A percentile compares a stretch with the other conserved stretches of the same genome.
Evolutionary conservation across 2,797 vertebrate genomes (phyloP).

Genomic region (Hapalemur alaotrensis): DNA sequence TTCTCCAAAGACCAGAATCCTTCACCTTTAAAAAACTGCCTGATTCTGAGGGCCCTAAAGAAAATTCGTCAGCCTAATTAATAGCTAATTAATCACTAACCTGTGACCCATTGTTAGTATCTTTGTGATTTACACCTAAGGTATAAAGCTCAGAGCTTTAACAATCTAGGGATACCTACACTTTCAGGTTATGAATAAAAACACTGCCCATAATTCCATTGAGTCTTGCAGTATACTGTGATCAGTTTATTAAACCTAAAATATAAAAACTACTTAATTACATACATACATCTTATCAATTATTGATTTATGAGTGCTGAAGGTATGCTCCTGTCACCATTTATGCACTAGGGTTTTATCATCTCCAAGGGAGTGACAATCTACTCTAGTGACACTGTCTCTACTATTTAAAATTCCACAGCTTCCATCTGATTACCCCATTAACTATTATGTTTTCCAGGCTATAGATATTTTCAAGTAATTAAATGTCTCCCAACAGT

Average conservation of each 20-base stretch:
- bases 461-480: slow-evolving; percentile 82
- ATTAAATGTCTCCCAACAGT: slow-evolving; percentile 83
- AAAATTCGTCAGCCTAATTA: neutral
- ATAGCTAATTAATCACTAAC: neutral
- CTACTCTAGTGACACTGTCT: slow-evolving; percentile 71
- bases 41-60: neutral
- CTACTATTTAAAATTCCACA: slow-evolving; percentile 82
- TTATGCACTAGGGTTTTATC: slow-evolving; percentile 80
- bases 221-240: slow-evolving; percentile 70
- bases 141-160: slow-evolving; percentile 42
- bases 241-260: slow-evolving; percentile 80
- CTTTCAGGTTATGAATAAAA: slow-evolving; percentile 74
- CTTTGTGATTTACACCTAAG: neutral
- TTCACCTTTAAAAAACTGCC: neutral
- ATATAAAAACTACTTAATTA: slow-evolving; percentile 81
- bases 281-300: slow-evolving; percentile 80
- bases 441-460: slow-evolving; percentile 84
- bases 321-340: slow-evolving; percentile 74
- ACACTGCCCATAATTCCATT: slow-evolving; percentile 71
- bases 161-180: slow-evolving; percentile 52
- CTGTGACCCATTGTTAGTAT: neutral
- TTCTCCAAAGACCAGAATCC: neutral
- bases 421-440: slow-evolving; percentile 80
- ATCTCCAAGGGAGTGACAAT: slow-evolving; percentile 73
- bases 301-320: slow-evolving; percentile 83